Conservation (phyloP, 2,113 vertebrate genomes). For the Chionomys nivalis region DNA sequence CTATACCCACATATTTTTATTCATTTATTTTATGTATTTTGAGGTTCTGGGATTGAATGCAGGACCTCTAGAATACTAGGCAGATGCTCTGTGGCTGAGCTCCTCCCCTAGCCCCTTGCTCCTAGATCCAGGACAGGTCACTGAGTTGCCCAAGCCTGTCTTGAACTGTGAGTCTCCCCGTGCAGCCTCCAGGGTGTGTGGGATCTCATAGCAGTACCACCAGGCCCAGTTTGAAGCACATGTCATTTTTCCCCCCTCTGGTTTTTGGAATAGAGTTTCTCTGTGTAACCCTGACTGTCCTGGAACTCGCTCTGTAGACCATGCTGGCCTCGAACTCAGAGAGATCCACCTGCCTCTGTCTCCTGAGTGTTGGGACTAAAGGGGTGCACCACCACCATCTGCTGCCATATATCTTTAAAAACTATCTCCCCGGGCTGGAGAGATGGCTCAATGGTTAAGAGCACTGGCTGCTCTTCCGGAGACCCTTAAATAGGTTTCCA, state of each 20-base stretch:
- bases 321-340: neutral
- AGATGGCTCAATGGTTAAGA: neutral
- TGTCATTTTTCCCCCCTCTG: neutral
- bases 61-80: neutral
- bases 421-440: neutral
- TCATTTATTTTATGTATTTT: neutral
- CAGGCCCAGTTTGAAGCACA: neutral
- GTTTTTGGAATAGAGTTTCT: neutral
- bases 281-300: neutral
- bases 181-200: neutral
- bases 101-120: neutral
- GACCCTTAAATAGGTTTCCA: neutral
- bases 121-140: neutral
- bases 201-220: neutral
- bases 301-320: neutral
- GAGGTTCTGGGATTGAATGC: neutral
- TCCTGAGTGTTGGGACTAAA: neutral
- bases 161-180: neutral
- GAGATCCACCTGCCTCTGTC: neutral
- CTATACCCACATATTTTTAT: neutral
- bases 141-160: neutral
- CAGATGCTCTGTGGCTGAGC: neutral
- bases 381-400: neutral
- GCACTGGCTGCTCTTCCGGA: neutral
- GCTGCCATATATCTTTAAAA: neutral